Evolutionary conservation across 2,797 vertebrate genomes (phyloP).

Genomic region (Peromyscus attwateri): DNA sequence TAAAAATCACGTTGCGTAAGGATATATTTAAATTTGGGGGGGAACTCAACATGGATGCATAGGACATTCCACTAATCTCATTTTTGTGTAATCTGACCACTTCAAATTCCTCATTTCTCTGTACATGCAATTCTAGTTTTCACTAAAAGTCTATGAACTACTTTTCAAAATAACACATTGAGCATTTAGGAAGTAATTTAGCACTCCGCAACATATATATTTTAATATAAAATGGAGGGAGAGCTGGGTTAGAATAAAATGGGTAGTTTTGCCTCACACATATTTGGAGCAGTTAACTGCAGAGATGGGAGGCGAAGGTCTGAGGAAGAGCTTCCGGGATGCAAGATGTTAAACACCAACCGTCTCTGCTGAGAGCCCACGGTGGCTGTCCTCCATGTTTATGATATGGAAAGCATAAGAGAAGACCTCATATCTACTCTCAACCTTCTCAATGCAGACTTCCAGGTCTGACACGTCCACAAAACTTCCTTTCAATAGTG

Average conservation of each 20-base stretch:
- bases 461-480: background rate
- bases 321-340: background rate
- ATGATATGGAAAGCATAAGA: background rate
- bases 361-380: background rate
- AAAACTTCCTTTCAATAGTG: background rate
- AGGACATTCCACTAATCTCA: background rate
- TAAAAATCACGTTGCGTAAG: background rate
- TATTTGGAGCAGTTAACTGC: background rate
- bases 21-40: conserved; percentile 2
- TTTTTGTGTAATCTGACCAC: background rate
- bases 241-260: background rate
- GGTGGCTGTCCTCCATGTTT: background rate
- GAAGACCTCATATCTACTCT: background rate
- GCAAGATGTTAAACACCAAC: background rate
- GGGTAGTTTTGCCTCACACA: background rate
- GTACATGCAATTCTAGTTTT: background rate
- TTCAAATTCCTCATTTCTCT: background rate
- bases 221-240: background rate
- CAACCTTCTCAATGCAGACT: background rate
- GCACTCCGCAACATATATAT: background rate
- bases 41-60: conserved; percentile 20
- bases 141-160: background rate
- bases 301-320: background rate
- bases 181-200: conserved; percentile 11
- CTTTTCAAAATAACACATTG: background rate